Base-by-base conservation (phyloP, 2,113 vertebrate genomes). In the Corythoichthys intestinalis region DNA sequence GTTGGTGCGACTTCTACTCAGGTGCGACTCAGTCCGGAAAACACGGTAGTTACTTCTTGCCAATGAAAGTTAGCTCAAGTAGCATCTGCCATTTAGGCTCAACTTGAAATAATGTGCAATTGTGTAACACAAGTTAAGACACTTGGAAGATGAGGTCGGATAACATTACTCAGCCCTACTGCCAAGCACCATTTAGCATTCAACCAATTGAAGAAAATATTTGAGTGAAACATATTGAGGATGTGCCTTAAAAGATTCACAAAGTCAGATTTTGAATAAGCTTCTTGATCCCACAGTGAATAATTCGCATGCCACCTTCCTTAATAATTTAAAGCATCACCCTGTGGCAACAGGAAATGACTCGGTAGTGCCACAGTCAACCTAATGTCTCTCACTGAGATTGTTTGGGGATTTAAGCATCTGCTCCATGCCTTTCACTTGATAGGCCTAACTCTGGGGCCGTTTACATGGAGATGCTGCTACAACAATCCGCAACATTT, bases 291-390 rank as follows among this genome's bases (percentile, higher is more conserved):
- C 59, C 17, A 62, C 17, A 15, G 17, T 11, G 39, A 47, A 63
- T n/a, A 11, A 63, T 47, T 28, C 12, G 7, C 41, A 28, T 34
- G 20, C 44, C 44, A 3, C 61, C 46, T 63, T 47, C 20, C 6
- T 63, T 47, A 46, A 63, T 63, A 47, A 63, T 63, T 47, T 44
- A 63, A 41, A 63, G 11, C 61, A 14, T 63, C 20, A 48, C 44
- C 44, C 9, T 34, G n/a, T 47, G 61, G 61, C 61, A 48, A 62
- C 39, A 63, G 44, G 61, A 63, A 63, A 47, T 28, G n/a, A 28
- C 39, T 62, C 39, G 10, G 17, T 44, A 46, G 60, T 44, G 39
- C 2, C 1, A 62, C 39, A 20, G 41, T 47, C 61, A 63, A 15
- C 61, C n/a, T 63, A 47, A 44, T 62, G 8, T 11, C 9, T 44